Percentiles rank a stretch among this genome's conserved stretches.
These are phyloP conservation scores for Drosophila nigrodunni DNA, from an alignment of 1,140 invertebrate genomes.

Conservation along the genomic window DNA sequence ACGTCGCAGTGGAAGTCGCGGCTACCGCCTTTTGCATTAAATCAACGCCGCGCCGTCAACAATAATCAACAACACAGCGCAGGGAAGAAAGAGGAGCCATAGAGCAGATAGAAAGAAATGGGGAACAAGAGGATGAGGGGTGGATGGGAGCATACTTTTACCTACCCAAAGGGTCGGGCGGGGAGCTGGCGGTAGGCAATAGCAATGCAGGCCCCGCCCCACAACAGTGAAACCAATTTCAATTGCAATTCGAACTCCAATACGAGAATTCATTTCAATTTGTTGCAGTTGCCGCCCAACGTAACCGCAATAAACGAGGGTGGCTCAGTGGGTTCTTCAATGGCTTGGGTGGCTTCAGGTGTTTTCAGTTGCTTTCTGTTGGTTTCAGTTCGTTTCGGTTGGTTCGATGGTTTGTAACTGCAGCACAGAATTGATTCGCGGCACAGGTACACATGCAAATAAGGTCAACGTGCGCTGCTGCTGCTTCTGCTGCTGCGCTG, in stretches of 20 bases:
- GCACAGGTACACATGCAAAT: conserved; percentile 70
- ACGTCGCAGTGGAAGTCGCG: conserved; percentile 11
- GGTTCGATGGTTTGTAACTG: neutral
- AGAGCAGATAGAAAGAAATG: neutral
- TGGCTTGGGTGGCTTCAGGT: neutral
- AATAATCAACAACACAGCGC: conserved; percentile 75
- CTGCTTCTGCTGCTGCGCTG: conserved; percentile 55
- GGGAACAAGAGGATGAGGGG: neutral
- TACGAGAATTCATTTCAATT: conserved; percentile 79
- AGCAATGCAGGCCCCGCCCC: neutral
- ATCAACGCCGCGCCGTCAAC: conserved; percentile 78
- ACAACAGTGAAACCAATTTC: conserved; percentile 69
- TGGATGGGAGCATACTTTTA: conserved; percentile 32
- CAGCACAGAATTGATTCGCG: conserved; percentile 75
- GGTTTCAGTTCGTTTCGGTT: neutral
- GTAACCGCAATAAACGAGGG: conserved; percentile 58
- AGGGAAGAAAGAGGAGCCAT: neutral
- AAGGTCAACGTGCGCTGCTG: conserved; percentile 77
- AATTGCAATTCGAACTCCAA: conserved; percentile 81
- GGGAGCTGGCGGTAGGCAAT: neutral
- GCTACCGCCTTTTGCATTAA: conserved; percentile 76
- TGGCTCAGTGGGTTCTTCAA: neutral
- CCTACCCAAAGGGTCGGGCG: neutral
- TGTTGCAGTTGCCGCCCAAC: conserved; percentile 72
- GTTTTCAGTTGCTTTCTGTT: neutral